These are phyloP conservation scores for Molossus molossus DNA, from an alignment of 2,797 vertebrate species.

Conservation along the genomic window DNA sequence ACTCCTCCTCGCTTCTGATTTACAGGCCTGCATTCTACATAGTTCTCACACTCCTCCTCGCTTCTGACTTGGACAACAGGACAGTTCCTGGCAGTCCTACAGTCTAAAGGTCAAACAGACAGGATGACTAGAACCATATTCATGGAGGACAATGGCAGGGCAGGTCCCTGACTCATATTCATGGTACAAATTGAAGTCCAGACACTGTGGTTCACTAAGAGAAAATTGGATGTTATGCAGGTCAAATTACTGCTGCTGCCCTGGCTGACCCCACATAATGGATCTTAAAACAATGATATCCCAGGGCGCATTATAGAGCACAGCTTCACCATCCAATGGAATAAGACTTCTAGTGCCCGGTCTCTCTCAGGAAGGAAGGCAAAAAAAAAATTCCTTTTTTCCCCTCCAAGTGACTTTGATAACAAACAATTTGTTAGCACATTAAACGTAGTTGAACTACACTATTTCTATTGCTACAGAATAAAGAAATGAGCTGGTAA, in stretches of 20 bases:
- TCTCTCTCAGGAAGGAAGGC: background rate
- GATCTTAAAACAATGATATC: background rate
- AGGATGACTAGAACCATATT: background rate
- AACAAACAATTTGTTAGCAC: background rate
- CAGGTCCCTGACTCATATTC: background rate
- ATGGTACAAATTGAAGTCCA: background rate
- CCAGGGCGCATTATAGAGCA: background rate
- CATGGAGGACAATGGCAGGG: background rate
- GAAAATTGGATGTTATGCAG: background rate
- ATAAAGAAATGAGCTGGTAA: constrained; percentile 11
- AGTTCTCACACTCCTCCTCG: background rate
- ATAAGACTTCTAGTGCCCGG: background rate
- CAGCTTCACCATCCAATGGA: background rate
- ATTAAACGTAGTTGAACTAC: background rate
- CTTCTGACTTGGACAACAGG: background rate
- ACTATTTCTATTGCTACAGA: background rate
- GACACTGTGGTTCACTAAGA: background rate
- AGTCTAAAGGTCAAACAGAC: background rate
- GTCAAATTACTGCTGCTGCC: background rate
- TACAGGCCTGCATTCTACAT: background rate
- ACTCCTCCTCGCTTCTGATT: background rate
- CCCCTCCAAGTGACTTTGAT: constrained; percentile 40
- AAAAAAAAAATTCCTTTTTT: background rate
- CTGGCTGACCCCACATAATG: background rate
- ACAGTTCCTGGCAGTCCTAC: background rate